Conservation (phyloP, 2,888 invertebrate species). For the Drosophila sordidapex region DNA sequence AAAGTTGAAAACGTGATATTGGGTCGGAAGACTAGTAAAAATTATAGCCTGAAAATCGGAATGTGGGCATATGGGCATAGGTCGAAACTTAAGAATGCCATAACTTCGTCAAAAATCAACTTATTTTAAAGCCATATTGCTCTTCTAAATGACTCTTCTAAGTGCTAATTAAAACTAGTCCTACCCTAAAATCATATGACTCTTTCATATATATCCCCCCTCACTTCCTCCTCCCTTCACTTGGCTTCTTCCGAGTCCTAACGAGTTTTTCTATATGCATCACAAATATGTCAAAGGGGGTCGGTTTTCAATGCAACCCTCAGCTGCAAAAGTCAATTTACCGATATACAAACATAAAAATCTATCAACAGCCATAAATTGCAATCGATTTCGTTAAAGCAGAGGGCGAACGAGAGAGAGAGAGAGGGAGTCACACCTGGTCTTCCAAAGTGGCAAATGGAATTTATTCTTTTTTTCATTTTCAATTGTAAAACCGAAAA, state of each 20-base stretch:
- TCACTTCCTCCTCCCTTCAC: neutral
- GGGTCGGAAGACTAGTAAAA: no score
- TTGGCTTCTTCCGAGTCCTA: neutral
- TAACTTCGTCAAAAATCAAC: no score
- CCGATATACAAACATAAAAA: slow-evolving; percentile 79
- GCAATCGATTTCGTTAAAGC: slow-evolving; percentile 50
- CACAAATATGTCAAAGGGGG: slow-evolving; percentile 13
- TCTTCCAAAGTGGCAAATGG: slow-evolving; percentile 34
- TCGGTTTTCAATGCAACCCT: slow-evolving; percentile 44
- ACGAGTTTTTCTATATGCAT: slow-evolving; percentile 23
- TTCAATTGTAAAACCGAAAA: slow-evolving; percentile 52
- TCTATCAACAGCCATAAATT: slow-evolving; percentile 77
- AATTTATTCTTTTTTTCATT: slow-evolving; percentile 45
- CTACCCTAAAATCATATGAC: no score
- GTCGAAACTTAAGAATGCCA: no score
- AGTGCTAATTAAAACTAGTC: neutral
- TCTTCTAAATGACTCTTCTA: neutral
- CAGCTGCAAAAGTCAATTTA: slow-evolving; percentile 48
- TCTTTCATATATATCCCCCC: neutral
- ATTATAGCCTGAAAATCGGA: no score
- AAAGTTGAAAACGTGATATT: no score
- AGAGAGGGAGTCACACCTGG: slow-evolving; percentile 67
- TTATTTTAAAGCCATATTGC: neutral
- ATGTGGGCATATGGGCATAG: no score
- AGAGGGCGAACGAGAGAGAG: slow-evolving; percentile 3